Base-by-base conservation (phyloP, 2,888 invertebrate species). In the Synergus laeviventris region DNA sequence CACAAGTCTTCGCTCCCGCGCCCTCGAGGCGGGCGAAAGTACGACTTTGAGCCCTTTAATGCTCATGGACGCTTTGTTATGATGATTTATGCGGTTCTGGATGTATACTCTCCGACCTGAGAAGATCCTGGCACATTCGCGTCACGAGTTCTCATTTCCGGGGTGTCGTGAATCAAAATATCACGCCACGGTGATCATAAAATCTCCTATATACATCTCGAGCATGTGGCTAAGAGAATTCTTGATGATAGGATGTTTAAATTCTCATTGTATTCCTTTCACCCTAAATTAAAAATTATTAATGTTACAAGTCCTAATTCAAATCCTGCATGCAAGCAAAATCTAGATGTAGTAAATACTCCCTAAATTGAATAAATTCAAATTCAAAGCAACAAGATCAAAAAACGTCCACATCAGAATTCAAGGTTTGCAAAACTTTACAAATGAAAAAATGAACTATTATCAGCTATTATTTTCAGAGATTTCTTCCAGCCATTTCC, bases 101-200 rank as follows among this genome's bases (percentile, higher is more conserved):
- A 64, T 64, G 64, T 42, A 64, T 64, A 64, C 24, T 64, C 42
- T 64, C 64, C 42, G 42, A 64, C 64, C 64, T 42, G 24, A 64
- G 64, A 64, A 64, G 64, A 64, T 64, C 64, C 64, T 64, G 64
- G 64, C 64, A 64, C 64, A 24, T 64, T 64, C 42, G 64, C 64
- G 64, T 64, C 64, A 64, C 64, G 64, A 64, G 21, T 64, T 64
- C 64, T 64, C 64, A 64, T 64, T 64, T 64, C 64, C 64, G 64
- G 64, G 64, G 42, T 64, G 64, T 64, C 64, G 64, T 64, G 64
- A 64, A 64, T 64, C 64, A 64, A 64, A 64, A 64, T 64, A 64
- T 64, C 64, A 64, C 64, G 42, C 64, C 64, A 64, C 42, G 64
- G 21, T 42, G 64, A 64, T 64, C 18, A 64, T 64, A 64, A 64